A percentile compares a stretch with the other conserved stretches of the same genome.
Conservation (phyloP, 2,113 vertebrate species). For the Periophthalmus modestus region DNA sequence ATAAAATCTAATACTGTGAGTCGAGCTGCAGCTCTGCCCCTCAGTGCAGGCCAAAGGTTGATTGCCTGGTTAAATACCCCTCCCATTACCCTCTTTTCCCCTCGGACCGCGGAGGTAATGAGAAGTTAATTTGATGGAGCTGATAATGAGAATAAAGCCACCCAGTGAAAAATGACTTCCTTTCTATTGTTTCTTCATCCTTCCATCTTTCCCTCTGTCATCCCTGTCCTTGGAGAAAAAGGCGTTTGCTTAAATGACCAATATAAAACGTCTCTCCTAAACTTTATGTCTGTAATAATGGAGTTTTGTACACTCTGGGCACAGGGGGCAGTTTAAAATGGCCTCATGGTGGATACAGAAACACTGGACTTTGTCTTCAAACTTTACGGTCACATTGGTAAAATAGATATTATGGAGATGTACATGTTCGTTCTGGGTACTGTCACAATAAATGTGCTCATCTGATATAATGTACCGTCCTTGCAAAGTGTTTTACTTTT, state of each 20-base stretch:
- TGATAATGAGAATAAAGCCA: conserved; percentile 13
- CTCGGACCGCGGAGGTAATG: conserved; percentile 4
- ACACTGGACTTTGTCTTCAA: conserved; percentile 3
- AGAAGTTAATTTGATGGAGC: conserved; percentile 10
- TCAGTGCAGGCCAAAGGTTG: background rate
- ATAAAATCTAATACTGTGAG: background rate
- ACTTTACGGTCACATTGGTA: background rate
- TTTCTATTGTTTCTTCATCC: conserved; percentile 2
- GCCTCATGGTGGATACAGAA: background rate
- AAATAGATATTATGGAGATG: background rate
- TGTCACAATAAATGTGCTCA: background rate
- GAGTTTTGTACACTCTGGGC: conserved; percentile 5
- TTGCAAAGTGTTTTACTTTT: no score
- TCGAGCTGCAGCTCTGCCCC: background rate
- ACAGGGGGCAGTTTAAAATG: background rate
- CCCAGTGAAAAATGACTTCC: background rate
- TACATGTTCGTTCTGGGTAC: background rate
- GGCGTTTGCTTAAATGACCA: background rate
- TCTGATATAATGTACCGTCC: background rate
- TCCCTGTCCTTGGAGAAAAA: background rate
- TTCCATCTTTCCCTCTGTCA: background rate
- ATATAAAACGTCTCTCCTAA: background rate
- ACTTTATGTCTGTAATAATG: background rate
- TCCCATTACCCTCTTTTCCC: conserved; percentile 8
- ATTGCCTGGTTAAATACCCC: conserved; percentile 1